Base-by-base conservation (phyloP, 1,140 invertebrate species). In the Campoletis sonorensis region DNA sequence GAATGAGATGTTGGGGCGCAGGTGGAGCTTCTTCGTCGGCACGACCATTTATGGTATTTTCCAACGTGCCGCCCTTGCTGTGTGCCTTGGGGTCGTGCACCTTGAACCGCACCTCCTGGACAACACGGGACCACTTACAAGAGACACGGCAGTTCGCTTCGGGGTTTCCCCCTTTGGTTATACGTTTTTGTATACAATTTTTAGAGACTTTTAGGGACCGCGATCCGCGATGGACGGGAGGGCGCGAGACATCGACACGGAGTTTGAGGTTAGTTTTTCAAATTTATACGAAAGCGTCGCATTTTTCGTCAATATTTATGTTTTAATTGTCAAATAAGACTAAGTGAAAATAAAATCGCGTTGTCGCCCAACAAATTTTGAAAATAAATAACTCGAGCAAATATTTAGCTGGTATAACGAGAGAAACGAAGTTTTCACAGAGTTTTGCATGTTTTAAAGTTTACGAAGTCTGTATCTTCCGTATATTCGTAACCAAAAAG, bases 61-160 rank as follows among this genome's bases (percentile, higher is more conserved):
- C 97, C 82, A 98, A 93, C 3, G 96, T 97, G 33, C 96, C 96
- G 73, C 97, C 96, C 93, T 98, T 98, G 88, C 96, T 97, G 90
- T 97, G 96, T 88, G 95, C 96, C 92, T 97, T 98, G 15, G 97
- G 97, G 93, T 98, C 97, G 92, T 97, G 96, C 79, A 97, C 96
- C 93, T 98, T 98, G 94, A 97, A 97, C 88, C 97, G 96, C 91
- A 98, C 97, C 95, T 98, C 96, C 96, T 98, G 96, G 93, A 93
- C 91, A 95, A 95, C 95, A 94, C 94, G 94, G 90, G 93, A 94
- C 93, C 94, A 95, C 95, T 95, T 95, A 95, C 93, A 94, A 95
- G 94, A 92, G 92, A 92, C 92, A 92, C 89, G 89, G 89, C 88
- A 90, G 85, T 90, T 91, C 87, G 88, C 70, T 64, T 76, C 84